Base-by-base conservation (phyloP, 37 sponge, comb jelly and placozoan species). In the Amphimedon queenslandica region DNA sequence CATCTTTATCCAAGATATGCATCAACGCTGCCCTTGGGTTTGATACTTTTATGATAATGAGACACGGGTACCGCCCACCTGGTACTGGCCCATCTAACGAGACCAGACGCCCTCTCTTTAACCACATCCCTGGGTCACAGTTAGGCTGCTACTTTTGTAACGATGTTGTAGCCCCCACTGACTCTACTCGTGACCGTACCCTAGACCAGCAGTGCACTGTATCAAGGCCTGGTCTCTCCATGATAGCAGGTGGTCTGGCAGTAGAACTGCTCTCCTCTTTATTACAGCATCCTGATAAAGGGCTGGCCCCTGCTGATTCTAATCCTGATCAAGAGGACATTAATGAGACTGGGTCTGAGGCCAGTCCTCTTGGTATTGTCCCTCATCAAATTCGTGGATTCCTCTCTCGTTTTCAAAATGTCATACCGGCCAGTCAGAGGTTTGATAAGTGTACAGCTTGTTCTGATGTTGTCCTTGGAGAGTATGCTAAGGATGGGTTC, bases 181-280 rank as follows among this genome's bases (percentile, higher is more conserved):
- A 97, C 64, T 97, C 99, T 2, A 94, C 95, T 11, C 63, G 85
- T 13, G 99, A 97, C 58, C 87, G 99, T 24, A 97, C 99, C 38
- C 81, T 97, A 61, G 99, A 97, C 82, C 99, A 97, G 76, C 89
- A 89, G 88, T 97, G 99, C 66, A 97, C 99, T 2, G 99, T 97
- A 53, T 85, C 95, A 39, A 51, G 99, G 75, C 99, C 99, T 0
- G 99, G 99, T 10, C 80, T 92, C 67, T 91, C 99, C 57, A 88
- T 91, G 87, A 73, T 94, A 3, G 95, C 99, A 33, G 70, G 78
- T 39, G 86, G 95, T 16, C 82, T 97, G 34, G 99, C 92, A 8
- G 92, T 91, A 35, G 99, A 97, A 58, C 78, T 97, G 27, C 64
- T 94, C 42, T 75, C 87, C 40, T 82, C 89, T 4, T 55, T 97